Evolutionary conservation across 2,888 invertebrate genomes (phyloP).

Genomic region (Bembecia ichneumoniformis): DNA sequence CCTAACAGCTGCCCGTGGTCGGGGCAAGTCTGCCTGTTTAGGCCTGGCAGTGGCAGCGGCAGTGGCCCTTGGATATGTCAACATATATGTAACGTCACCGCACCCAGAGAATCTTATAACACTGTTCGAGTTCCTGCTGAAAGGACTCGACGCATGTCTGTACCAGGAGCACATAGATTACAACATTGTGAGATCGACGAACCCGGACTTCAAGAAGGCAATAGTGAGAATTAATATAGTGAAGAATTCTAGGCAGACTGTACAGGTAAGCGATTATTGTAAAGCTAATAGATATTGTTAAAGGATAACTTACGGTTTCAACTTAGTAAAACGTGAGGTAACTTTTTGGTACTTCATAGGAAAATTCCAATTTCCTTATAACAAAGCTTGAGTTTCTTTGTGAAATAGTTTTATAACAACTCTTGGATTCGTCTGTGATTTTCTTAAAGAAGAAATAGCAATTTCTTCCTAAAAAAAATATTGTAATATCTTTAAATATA

Average conservation of each 20-base stretch:
- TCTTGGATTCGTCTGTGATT: no score
- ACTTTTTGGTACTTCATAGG: no score
- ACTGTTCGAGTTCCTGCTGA: slow-evolving; percentile 95
- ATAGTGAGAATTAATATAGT: slow-evolving; percentile 94
- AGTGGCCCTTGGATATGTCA: slow-evolving; percentile 88
- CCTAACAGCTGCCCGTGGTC: slow-evolving; percentile 94
- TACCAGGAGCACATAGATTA: slow-evolving; percentile 98
- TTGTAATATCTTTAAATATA: no score
- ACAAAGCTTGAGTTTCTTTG: no score
- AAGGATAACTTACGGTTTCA: no score
- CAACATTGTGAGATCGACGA: slow-evolving; percentile 93
- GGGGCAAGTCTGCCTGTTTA: slow-evolving; percentile 98
- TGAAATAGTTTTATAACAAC: no score
- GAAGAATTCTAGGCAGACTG: slow-evolving; percentile 91
- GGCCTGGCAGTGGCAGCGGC: slow-evolving; percentile 93
- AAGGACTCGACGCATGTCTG: slow-evolving; percentile 93
- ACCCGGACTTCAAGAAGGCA: slow-evolving; percentile 97
- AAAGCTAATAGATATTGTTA: neutral
- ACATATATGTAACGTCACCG: slow-evolving; percentile 97
- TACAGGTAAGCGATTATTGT: slow-evolving; percentile 75
- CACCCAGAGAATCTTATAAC: slow-evolving; percentile 98
- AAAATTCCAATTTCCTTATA: no score
- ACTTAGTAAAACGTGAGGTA: no score
- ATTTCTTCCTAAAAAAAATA: no score
- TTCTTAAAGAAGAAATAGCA: no score